Conservation (phyloP, 2,888 invertebrate genomes). For the Tetrapedia diversipes region DNA sequence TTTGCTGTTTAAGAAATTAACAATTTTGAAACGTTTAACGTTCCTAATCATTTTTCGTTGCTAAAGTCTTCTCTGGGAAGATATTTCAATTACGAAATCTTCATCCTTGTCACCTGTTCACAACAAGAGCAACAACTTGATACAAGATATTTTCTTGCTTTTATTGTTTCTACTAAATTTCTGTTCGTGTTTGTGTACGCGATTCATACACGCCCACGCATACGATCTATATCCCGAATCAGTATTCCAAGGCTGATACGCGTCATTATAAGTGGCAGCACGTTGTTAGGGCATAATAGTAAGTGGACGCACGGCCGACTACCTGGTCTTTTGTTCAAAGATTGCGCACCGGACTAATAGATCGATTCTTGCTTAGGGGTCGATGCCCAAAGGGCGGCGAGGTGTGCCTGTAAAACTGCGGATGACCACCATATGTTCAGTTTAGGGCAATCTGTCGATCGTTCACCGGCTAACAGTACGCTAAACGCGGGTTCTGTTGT, state of each 20-base stretch:
- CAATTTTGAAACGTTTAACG: too few relatives aligned
- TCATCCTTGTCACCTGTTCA: too few relatives aligned
- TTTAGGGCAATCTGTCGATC: constrained; percentile 44
- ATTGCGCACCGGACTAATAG: constrained; percentile 69
- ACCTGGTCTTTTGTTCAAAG: constrained; percentile 65
- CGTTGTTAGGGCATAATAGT: constrained; percentile 46
- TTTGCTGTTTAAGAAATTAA: too few relatives aligned
- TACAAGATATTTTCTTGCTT: too few relatives aligned
- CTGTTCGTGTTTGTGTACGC: neutral
- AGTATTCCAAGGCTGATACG: constrained; percentile 38
- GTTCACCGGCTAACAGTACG: constrained; percentile 15
- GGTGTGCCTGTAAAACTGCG: constrained; percentile 70
- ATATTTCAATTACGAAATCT: too few relatives aligned
- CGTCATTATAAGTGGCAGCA: constrained; percentile 31
- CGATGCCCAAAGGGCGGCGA: constrained; percentile 43
- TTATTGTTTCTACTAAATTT: neutral
- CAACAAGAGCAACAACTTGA: too few relatives aligned
- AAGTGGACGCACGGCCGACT: constrained; percentile 43
- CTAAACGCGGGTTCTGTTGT: constrained; percentile 39
- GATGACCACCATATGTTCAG: constrained; percentile 76
- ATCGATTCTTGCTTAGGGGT: constrained; percentile 41
- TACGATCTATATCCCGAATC: constrained; percentile 15
- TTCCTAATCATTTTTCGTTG: too few relatives aligned
- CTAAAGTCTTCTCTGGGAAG: too few relatives aligned
- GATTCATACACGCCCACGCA: neutral